Percentiles rank a stretch among this genome's conserved stretches.
These are phyloP conservation scores for Mormoops blainvillei DNA, from an alignment of 2,113 vertebrate species.

Conservation along the genomic window DNA sequence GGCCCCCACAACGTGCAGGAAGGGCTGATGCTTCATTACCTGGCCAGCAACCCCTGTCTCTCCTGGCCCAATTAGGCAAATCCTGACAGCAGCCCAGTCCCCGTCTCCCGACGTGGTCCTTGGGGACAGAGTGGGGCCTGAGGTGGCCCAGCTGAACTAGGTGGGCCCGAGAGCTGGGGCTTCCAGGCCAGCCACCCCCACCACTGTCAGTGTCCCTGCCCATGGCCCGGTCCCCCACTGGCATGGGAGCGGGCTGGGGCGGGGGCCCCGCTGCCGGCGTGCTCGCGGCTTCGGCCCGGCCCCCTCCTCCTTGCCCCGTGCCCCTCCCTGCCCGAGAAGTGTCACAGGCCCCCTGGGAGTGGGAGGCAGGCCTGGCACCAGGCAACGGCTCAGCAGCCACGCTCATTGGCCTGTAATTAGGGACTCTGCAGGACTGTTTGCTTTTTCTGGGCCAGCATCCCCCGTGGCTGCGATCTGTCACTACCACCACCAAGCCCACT, in stretches of 20 bases:
- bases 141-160: not conserved
- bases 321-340: conserved; percentile 55
- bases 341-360: conserved; percentile 66
- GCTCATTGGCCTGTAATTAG: conserved; percentile 63
- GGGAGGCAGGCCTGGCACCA: conserved; percentile 58
- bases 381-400: conserved; percentile 64
- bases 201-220: not conserved
- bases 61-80: not conserved
- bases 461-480: not conserved
- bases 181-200: not conserved
- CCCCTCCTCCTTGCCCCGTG: not conserved
- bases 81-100: not conserved
- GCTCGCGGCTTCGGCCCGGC: conserved; percentile 3
- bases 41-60: not conserved
- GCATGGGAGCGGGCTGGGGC: not conserved
- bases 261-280: conserved; percentile 40
- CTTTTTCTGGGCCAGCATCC: conserved; percentile 64
- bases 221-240: not conserved
- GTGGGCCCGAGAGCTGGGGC: not conserved
- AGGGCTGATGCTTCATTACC: not conserved
- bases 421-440: conserved; percentile 38
- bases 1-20: not conserved
- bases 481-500: not conserved
- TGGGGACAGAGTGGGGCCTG: not conserved
- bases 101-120: not conserved